phyloP scores from a whole-genome alignment of 2,888 invertebrate genomes.

The Thereva nobilitata region DNA sequence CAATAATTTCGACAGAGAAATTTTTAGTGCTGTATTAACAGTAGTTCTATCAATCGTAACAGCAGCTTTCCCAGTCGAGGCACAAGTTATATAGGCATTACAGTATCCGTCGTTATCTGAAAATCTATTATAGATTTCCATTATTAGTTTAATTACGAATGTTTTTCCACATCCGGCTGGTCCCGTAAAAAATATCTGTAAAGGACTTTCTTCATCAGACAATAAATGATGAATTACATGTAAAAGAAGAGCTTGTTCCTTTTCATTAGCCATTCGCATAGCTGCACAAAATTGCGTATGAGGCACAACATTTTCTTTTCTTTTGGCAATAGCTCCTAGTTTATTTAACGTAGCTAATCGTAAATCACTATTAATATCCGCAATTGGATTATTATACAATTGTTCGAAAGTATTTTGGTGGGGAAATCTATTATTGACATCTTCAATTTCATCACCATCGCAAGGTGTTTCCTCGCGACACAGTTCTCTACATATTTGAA shows the following conservation, averaged over 20 bases:
- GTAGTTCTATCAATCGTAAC: too few relatives aligned
- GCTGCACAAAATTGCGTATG: slow-evolving; percentile 41
- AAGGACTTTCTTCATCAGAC: slow-evolving; percentile 10
- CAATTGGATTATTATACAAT: slow-evolving; percentile 44
- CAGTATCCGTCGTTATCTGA: slow-evolving; percentile 42
- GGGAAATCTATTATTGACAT: slow-evolving; percentile 36
- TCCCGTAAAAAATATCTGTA: slow-evolving; percentile 46
- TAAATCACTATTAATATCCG: slow-evolving; percentile 44
- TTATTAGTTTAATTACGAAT: background rate
- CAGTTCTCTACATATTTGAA: slow-evolving; percentile 45
- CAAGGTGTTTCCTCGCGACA: slow-evolving; percentile 42
- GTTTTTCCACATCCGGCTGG: slow-evolving; percentile 39
- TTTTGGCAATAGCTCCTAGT: slow-evolving; percentile 45
- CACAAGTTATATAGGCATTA: too few relatives aligned
- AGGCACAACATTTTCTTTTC: slow-evolving; percentile 45
- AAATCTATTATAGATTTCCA: slow-evolving; percentile 49
- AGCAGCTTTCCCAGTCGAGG: too few relatives aligned
- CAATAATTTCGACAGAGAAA: background rate
- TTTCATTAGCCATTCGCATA: slow-evolving; percentile 44
- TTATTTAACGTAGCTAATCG: slow-evolving; percentile 44
- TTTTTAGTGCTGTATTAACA: background rate
- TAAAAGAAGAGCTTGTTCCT: slow-evolving; percentile 43
- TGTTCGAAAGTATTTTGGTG: slow-evolving; percentile 44
- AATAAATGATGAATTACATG: slow-evolving; percentile 42
- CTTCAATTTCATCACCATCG: slow-evolving; percentile 39